These are phyloP conservation scores for Ctenicera cuprea DNA, from an alignment of 2,888 invertebrate genomes.

Conservation along the genomic window DNA sequence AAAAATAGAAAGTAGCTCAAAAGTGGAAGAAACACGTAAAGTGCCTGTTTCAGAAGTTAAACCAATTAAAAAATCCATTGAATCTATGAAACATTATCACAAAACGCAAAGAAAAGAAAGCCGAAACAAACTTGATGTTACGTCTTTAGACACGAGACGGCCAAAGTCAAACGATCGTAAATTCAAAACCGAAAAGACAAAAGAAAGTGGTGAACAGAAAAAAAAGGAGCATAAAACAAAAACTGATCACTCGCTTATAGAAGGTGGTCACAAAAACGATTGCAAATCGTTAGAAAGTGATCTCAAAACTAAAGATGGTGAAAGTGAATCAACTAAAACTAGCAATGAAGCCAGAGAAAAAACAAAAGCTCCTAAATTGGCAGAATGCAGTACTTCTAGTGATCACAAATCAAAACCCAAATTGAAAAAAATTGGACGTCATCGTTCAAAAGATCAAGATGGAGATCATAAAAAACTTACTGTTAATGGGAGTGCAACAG, in stretches of 20 bases:
- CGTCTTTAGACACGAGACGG: conserved; percentile 44
- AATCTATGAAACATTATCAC: conserved; percentile 34
- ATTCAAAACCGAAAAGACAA: conserved; percentile 34
- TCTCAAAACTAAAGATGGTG: conserved; percentile 13
- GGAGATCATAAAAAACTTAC: neutral
- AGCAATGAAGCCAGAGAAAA: conserved; percentile 7
- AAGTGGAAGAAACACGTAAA: conserved; percentile 61
- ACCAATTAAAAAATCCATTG: conserved; percentile 66
- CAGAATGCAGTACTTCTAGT: conserved; percentile 27
- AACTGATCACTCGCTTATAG: neutral
- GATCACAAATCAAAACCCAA: conserved; percentile 31
- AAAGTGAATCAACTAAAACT: neutral
- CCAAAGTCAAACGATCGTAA: conserved; percentile 48
- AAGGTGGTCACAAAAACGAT: neutral
- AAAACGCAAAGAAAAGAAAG: conserved; percentile 46
- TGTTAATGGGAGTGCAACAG: neutral
- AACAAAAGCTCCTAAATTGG: conserved; percentile 39
- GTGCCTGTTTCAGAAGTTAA: conserved; percentile 63
- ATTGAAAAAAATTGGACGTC: conserved; percentile 11
- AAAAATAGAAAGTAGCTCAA: conserved; percentile 69
- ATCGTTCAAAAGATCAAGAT: conserved; percentile 3
- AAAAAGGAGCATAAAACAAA: conserved; percentile 38
- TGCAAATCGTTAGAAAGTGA: neutral
- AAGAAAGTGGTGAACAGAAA: conserved; percentile 42
- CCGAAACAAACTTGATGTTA: conserved; percentile 50